These are phyloP conservation scores for Leptinotarsa lineolata DNA, from an alignment of 1,140 invertebrate species.

Conservation along the genomic window DNA sequence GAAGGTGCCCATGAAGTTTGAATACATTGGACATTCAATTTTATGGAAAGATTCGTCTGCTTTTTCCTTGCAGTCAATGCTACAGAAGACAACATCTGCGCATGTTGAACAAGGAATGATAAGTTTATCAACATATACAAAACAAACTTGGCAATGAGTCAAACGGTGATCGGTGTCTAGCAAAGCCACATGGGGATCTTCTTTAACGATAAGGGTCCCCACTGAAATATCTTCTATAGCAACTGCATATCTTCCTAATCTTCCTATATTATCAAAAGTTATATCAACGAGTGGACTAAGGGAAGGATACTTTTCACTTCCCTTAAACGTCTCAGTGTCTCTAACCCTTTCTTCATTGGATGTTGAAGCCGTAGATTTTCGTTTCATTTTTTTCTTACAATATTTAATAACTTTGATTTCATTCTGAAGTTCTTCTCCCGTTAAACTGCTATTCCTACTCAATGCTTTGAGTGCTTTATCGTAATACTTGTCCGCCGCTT, in stretches of 20 bases:
- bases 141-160: not conserved
- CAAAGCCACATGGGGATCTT: not conserved
- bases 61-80: not conserved
- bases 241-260: not conserved
- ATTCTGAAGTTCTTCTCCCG: too few species aligned
- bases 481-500: not conserved
- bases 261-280: not conserved
- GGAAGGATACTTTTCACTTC: not conserved
- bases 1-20: not conserved
- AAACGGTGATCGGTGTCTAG: not conserved
- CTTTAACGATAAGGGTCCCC: not conserved
- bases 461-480: not conserved
- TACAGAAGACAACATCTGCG: not conserved
- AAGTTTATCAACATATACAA: not conserved
- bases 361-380: not conserved
- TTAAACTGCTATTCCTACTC: not conserved
- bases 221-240: not conserved
- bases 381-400: not conserved
- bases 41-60: not conserved
- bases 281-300: not conserved
- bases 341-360: not conserved
- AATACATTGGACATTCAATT: not conserved
- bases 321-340: not conserved
- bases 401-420: too few species aligned
- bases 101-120: not conserved